Evolutionary conservation across 2,888 invertebrate genomes (phyloP).

Genomic region (Mamestra brassicae): DNA sequence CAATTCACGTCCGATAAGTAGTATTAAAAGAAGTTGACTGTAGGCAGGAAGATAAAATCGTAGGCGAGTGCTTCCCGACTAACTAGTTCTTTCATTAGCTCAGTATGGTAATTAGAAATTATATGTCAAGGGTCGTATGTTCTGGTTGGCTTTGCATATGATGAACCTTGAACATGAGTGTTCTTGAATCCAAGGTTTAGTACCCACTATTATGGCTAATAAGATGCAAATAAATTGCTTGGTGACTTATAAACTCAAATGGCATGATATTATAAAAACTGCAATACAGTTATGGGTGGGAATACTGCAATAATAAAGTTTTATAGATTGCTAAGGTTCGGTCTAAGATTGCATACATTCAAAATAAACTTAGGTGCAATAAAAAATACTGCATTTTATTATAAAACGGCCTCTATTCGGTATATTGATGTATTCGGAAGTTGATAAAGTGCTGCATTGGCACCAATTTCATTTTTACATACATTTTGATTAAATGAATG

Average conservation of each 20-base stretch:
- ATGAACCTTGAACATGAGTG: constrained; percentile 9
- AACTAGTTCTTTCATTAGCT: not conserved
- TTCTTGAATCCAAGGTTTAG: constrained; percentile 30
- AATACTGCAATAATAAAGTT: not conserved
- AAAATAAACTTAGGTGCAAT: not conserved
- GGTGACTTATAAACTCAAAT: not conserved
- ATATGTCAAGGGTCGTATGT: not conserved
- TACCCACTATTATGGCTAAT: not conserved
- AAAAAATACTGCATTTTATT: too few species aligned
- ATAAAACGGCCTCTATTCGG: too few species aligned
- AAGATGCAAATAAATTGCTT: constrained; percentile 13
- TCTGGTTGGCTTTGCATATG: constrained; percentile 25
- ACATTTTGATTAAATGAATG: not conserved
- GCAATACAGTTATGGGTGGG: not conserved
- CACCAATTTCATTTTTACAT: not conserved
- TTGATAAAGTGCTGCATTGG: too few species aligned
- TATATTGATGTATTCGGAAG: too few species aligned
- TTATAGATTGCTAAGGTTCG: not conserved
- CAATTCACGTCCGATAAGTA: too few species aligned
- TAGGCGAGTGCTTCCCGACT: not conserved
- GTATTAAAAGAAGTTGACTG: not conserved
- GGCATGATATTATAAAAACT: not conserved
- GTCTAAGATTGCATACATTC: not conserved
- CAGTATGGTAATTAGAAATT: constrained; percentile 9
- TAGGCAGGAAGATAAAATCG: not conserved